Percentiles rank a stretch among this genome's conserved stretches.
Conservation (phyloP, 2,113 vertebrate genomes). For the Entomyzon cyanotis region DNA sequence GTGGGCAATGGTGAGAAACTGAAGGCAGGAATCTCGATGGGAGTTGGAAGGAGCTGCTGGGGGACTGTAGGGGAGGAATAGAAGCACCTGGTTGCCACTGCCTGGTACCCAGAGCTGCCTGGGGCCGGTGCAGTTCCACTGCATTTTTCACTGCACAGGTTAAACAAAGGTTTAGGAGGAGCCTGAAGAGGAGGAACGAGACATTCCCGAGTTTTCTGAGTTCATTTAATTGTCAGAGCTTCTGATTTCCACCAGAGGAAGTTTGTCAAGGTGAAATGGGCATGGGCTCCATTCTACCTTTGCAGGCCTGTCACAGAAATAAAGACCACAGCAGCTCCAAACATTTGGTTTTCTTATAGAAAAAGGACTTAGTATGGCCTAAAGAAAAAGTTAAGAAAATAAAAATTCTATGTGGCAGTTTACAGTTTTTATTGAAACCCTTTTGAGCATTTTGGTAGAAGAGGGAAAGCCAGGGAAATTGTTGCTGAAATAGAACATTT, state of each 20-base stretch:
- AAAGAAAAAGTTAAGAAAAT: not conserved
- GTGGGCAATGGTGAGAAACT: rapidly evolving
- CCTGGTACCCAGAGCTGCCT: not conserved
- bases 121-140: not conserved
- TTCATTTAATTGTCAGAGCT: not conserved
- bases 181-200: not conserved
- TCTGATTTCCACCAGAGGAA: not conserved
- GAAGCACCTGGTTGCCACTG: not conserved
- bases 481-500: not conserved
- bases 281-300: not conserved
- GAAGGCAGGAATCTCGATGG: not conserved
- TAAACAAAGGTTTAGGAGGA: not conserved
- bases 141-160: not conserved
- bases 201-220: not conserved
- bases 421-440: not conserved
- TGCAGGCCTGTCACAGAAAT: not conserved
- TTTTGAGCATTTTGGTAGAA: not conserved
- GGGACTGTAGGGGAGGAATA: not conserved
- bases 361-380: not conserved
- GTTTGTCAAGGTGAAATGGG: not conserved
- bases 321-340: not conserved
- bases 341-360: not conserved
- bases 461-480: not conserved
- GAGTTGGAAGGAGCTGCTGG: not conserved
- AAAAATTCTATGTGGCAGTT: not conserved